phyloP scores from a whole-genome alignment of 2,113 vertebrate species.

The Panurus biarmicus region DNA sequence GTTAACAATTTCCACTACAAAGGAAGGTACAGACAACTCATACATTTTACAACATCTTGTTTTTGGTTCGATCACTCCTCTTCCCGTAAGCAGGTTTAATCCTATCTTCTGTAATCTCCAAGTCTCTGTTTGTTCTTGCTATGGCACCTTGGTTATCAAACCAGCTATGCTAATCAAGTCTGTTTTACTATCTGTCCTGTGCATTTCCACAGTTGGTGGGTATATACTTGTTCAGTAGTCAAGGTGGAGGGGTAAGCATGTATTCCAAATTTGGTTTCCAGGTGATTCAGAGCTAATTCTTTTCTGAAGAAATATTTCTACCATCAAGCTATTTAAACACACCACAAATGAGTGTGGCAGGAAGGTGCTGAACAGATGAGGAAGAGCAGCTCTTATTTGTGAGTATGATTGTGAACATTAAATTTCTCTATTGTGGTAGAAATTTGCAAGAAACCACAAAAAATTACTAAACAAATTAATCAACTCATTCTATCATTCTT shows the following conservation, averaged over 20 bases:
- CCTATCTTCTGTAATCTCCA: no score
- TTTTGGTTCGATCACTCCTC: no score
- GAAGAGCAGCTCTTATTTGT: not conserved
- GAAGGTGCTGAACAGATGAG: not conserved
- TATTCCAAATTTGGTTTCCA: not conserved
- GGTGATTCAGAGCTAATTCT: not conserved
- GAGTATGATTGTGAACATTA: not conserved
- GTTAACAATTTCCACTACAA: no score
- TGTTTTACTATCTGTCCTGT: no score
- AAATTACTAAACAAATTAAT: not conserved
- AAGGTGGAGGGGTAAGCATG: accelerated
- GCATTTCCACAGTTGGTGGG: no score
- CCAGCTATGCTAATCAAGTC: no score
- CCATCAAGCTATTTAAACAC: not conserved
- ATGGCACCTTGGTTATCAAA: no score
- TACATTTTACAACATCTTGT: no score
- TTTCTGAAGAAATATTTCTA: not conserved
- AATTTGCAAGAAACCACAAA: not conserved
- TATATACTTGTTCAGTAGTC: not conserved
- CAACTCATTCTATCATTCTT: not conserved
- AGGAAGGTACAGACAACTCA: no score
- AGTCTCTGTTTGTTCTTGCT: no score
- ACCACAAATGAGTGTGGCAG: not conserved
- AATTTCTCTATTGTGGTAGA: not conserved
- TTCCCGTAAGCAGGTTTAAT: no score